A percentile compares a stretch with the other conserved stretches of the same genome.
Evolutionary conservation across 1,140 invertebrate genomes (phyloP).

Genomic region (Rhagoletis pomonella): DNA sequence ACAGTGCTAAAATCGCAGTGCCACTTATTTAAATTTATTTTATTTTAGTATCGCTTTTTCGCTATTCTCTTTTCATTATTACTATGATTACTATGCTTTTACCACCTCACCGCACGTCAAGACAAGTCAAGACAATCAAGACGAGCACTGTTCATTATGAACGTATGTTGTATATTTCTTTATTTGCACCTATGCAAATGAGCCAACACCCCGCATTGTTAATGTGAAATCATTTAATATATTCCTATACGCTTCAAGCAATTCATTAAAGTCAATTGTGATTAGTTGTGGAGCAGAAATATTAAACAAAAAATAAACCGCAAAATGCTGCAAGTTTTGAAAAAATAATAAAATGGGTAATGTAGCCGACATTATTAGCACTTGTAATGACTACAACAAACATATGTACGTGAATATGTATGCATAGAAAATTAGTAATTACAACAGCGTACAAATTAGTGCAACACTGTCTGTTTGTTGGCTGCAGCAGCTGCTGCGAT

Average conservation of each 20-base stretch:
- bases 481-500: not conserved
- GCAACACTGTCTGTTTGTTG: not conserved
- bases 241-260: not conserved
- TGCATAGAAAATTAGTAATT: not conserved
- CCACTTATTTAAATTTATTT: conserved; percentile 39
- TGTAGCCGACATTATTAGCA: not conserved
- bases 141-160: too few relatives aligned
- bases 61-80: not conserved
- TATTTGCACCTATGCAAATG: conserved; percentile 3
- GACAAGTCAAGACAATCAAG: not conserved
- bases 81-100: not conserved
- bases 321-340: not conserved
- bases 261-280: conserved; percentile 48
- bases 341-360: conserved; percentile 15
- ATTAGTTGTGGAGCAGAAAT: conserved; percentile 6
- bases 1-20: conserved; percentile 3
- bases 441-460: not conserved
- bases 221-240: conserved; percentile 33
- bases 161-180: too few relatives aligned
- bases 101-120: not conserved
- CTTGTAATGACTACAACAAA: conserved; percentile 25
- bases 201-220: conserved; percentile 29
- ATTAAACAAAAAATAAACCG: not conserved
- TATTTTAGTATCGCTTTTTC: not conserved
- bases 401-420: not conserved